A percentile compares a stretch with the other conserved stretches of the same genome.
Conservation (phyloP, 2,888 invertebrate genomes). For the Drosophila seclusa region DNA sequence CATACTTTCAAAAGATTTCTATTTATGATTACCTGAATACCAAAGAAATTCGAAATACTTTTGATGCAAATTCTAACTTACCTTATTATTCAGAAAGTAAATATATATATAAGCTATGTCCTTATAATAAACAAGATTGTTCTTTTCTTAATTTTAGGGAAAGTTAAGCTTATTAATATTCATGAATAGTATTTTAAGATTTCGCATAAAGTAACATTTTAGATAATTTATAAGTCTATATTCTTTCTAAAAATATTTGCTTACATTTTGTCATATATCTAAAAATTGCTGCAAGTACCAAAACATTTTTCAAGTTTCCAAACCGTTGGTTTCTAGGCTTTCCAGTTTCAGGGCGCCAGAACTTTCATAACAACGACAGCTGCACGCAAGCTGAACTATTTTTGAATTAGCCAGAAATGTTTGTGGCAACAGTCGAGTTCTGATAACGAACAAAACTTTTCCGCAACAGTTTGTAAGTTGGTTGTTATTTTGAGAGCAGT, state of each 20-base stretch:
- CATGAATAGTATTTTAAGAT: too few species aligned
- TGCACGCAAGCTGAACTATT: background rate
- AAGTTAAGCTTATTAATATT: too few species aligned
- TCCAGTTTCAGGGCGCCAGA: background rate
- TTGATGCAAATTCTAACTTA: background rate
- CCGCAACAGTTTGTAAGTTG: background rate
- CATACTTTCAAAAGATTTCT: too few species aligned
- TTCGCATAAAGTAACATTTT: too few species aligned
- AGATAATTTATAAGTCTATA: background rate
- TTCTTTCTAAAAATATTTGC: background rate
- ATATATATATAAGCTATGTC: too few species aligned
- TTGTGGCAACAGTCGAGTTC: background rate
- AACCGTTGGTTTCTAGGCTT: too few species aligned
- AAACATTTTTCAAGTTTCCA: background rate
- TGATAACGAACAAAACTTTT: constrained; percentile 2
- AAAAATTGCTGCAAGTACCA: background rate
- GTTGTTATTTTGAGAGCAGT: background rate
- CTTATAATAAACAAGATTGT: too few species aligned
- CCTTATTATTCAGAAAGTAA: background rate
- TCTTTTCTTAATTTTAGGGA: too few species aligned
- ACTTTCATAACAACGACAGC: background rate
- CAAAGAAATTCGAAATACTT: background rate
- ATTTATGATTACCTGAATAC: too few species aligned
- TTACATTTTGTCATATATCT: background rate
- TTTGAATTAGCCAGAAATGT: background rate